Evolutionary conservation across 2,113 vertebrate genomes (phyloP).

Genomic region (Rhombomys opimus): DNA sequence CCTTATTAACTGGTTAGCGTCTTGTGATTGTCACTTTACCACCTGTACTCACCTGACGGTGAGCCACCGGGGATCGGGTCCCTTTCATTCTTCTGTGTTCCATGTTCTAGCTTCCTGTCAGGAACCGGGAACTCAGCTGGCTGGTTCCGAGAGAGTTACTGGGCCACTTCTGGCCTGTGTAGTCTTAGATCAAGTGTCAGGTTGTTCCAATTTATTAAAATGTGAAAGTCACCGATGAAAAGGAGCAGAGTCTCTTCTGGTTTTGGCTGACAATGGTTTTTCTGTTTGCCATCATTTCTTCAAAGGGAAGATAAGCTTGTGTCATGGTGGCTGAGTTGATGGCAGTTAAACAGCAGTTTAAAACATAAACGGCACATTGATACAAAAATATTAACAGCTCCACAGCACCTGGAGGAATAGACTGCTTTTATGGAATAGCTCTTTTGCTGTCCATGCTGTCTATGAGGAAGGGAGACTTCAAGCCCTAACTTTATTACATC

Average conservation of each 20-base stretch:
- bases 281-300: constrained; percentile 4
- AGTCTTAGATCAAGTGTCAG: background rate
- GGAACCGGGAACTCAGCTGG: background rate
- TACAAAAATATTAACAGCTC: background rate
- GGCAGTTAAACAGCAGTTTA: constrained; percentile 23
- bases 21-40: background rate
- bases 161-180: constrained; percentile 15
- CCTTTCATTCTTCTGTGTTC: background rate
- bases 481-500: background rate
- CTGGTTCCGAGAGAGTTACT: background rate
- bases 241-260: background rate
- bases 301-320: background rate
- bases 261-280: constrained; percentile 2
- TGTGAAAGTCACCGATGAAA: background rate
- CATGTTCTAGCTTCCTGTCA: background rate
- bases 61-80: background rate
- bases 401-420: background rate
- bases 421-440: background rate
- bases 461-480: background rate
- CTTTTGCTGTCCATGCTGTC: background rate
- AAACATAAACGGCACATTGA: background rate
- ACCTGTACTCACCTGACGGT: background rate
- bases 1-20: background rate
- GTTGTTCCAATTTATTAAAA: constrained; percentile 29
- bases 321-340: background rate